A percentile compares a stretch with the other conserved stretches of the same genome.
Evolutionary conservation across 2,113 vertebrate species (phyloP).

Genomic region (Tenebrosternarchus preto): DNA sequence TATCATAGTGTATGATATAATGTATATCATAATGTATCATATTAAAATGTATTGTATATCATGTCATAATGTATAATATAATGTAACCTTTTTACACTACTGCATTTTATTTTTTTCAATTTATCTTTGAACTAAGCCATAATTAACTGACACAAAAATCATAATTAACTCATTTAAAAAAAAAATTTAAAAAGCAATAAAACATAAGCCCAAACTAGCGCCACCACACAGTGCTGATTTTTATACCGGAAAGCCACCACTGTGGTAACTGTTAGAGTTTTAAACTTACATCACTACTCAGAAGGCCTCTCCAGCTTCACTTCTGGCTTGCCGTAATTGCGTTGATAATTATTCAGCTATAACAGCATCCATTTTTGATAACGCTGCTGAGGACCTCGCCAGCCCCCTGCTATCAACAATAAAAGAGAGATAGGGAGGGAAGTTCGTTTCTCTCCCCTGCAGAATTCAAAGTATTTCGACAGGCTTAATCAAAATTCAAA

Average conservation of each 20-base stretch:
- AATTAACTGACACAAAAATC: neutral
- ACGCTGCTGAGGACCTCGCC: conserved; percentile 33
- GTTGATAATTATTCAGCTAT: conserved; percentile 44
- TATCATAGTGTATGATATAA: no score
- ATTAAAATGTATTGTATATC: no score
- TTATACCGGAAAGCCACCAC: neutral
- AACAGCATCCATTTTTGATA: conserved; percentile 38
- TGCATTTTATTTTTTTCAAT: no score
- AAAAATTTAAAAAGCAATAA: neutral
- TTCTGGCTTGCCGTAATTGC: conserved; percentile 30
- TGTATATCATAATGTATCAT: no score
- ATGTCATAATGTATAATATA: no score
- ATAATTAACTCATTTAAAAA: no score
- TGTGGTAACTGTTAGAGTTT: conserved; percentile 3
- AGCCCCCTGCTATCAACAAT: conserved; percentile 39
- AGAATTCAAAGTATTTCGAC: conserved; percentile 44
- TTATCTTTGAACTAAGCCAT: no score
- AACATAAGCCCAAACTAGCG: neutral
- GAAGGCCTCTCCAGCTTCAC: neutral
- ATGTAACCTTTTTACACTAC: no score
- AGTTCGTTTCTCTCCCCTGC: conserved; percentile 32
- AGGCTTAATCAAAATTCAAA: conserved; percentile 54
- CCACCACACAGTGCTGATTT: neutral
- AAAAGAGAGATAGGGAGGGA: conserved; percentile 26
- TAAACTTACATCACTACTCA: conserved; percentile 2